Evolutionary conservation across 1,140 invertebrate species (phyloP), one percentile per base, ranked within the genome.

Genomic region (Drosophila jambulina): DNA sequence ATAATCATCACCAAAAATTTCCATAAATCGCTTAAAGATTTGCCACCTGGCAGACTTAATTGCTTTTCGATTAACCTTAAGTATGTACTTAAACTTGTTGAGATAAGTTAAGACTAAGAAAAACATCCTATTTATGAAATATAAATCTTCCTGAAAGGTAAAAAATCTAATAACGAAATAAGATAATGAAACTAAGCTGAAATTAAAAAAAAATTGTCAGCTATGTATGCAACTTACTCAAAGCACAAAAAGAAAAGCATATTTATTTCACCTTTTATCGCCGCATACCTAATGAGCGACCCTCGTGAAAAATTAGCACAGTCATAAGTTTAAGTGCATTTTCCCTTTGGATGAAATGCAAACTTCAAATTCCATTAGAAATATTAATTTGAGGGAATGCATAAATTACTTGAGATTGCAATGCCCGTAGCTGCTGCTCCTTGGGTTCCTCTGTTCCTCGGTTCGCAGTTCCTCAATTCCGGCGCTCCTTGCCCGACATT

Each of bases 311-410:
- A 72, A 72, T 72, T 71, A 72, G 67, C 69, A 72, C 67, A 40
- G 29, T 42, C 43, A 32, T 40, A 49, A 56, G 46, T 62, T 29
- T 60, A 3, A 59, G 63, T 69, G 68, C 65, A 80, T 49, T 70
- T 80, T 58, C 54, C 29, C 27, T 72, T 80, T 65, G 74, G 62
- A 75, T 87, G 68, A 87, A 87, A 88, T 80, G 76, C 74, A 77
- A 75, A 75, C 76, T 78, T 82, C 80, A 84, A 68, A 75, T 84
- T 78, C 84, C 84, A 88, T 87, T 87, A 87, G 64, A 83, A 84
- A 87, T 87, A 87, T 87, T 87, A 87, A 80, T 88, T 88, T 80
- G 72, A 74, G 51, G 54, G 49, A 58, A 59, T 51, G 40, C 61
- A 86, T 82, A 80, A 87, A 82, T 79, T 74, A 70, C 67, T 49